phyloP scores from a whole-genome alignment of 1,140 invertebrate species.

The Potamilus streckersoni region DNA sequence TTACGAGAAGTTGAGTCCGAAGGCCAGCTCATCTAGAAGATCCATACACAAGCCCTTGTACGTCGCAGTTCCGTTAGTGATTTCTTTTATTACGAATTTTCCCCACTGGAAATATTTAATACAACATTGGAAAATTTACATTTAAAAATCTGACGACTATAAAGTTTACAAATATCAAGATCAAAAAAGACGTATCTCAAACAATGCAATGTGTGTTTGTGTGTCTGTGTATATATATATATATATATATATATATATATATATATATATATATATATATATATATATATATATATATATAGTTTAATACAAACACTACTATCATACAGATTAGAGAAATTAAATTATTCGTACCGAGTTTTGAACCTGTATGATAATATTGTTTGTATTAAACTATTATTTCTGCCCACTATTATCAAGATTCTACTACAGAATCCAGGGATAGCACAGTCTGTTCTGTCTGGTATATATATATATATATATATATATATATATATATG shows the following conservation, averaged over 20 bases:
- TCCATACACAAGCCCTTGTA: conserved; percentile 30
- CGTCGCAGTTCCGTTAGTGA: not conserved
- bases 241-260: not conserved
- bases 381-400: too few species aligned
- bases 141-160: not conserved
- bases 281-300: too few species aligned
- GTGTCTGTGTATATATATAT: not conserved
- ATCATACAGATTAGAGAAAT: too few species aligned
- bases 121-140: not conserved
- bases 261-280: too few species aligned
- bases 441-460: too few species aligned
- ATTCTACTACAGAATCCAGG: too few species aligned
- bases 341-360: too few species aligned
- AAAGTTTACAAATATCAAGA: not conserved
- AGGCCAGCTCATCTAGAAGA: conserved; percentile 10
- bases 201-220: not conserved
- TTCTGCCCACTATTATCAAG: too few species aligned
- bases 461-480: not conserved
- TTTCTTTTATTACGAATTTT: conserved; percentile 13
- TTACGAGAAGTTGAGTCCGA: conserved; percentile 22
- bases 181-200: not conserved
- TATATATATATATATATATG: not conserved
- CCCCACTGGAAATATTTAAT: conserved; percentile 13
- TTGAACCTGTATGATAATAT: too few species aligned
- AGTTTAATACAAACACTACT: too few species aligned